Conservation (phyloP, 2,888 invertebrate genomes). For the Thera obeliscata region DNA sequence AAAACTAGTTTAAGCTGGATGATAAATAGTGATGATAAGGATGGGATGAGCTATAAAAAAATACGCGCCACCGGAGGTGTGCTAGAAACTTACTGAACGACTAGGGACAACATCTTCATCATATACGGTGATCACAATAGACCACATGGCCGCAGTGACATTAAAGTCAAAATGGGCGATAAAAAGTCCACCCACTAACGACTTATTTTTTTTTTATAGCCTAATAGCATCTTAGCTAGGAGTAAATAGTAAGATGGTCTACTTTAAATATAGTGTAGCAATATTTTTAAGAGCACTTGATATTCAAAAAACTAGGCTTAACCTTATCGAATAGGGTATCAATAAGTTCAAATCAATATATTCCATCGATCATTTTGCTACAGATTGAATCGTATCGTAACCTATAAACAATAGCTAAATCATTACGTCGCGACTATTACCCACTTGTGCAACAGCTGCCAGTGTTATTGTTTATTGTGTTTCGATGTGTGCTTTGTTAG, state of each 20-base stretch:
- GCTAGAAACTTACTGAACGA: background rate
- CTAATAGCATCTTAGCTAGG: too few species aligned
- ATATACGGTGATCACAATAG: too few species aligned
- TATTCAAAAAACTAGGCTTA: background rate
- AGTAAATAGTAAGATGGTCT: background rate
- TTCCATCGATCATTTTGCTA: background rate
- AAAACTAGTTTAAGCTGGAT: conserved; percentile 35
- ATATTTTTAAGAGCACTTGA: too few species aligned
- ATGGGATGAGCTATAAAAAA: conserved; percentile 29
- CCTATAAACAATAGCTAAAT: conserved; percentile 54
- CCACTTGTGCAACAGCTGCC: conserved; percentile 63
- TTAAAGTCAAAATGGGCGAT: too few species aligned
- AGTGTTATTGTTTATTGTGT: conserved; percentile 83
- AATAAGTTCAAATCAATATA: background rate
- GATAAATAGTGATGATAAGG: conserved; percentile 39
- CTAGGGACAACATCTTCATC: too few species aligned
- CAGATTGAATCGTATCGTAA: conserved; percentile 47
- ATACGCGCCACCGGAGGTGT: conserved; percentile 16
- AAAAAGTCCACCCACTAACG: too few species aligned
- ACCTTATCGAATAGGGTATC: background rate
- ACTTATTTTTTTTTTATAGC: too few species aligned
- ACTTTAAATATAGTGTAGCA: background rate
- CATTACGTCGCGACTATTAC: conserved; percentile 62
- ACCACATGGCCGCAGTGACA: too few species aligned
- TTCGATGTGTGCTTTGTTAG: conserved; percentile 69